Percentiles rank a stretch among this genome's conserved stretches.
Evolutionary conservation across 2,113 vertebrate genomes (phyloP).

Genomic region (Psophia crepitans): DNA sequence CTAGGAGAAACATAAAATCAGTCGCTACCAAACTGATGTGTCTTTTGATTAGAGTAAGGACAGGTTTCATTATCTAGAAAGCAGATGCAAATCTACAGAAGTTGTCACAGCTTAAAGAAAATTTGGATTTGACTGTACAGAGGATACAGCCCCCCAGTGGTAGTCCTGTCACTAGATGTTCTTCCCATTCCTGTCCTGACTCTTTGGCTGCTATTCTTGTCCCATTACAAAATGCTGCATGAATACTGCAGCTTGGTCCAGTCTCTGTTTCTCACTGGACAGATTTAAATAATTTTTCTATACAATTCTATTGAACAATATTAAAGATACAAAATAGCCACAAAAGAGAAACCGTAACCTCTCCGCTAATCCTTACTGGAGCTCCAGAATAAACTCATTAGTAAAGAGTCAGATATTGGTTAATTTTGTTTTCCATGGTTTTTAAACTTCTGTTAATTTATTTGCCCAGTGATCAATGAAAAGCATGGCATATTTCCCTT

Average conservation of each 20-base stretch:
- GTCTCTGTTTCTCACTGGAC: not conserved
- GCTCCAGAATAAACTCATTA: not conserved
- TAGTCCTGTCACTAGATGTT: not conserved
- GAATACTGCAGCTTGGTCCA: not conserved
- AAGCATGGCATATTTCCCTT: not conserved
- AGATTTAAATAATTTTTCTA: not conserved
- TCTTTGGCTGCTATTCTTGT: not conserved
- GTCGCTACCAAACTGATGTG: not conserved
- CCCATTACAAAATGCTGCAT: not conserved
- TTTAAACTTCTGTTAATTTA: not conserved
- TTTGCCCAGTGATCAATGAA: not conserved
- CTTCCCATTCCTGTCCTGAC: not conserved
- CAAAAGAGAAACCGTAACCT: not conserved
- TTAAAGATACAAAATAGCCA: not conserved
- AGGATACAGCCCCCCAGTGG: not conserved
- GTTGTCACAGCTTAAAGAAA: not conserved
- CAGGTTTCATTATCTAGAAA: not conserved
- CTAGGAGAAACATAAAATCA: not conserved
- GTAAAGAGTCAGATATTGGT: not conserved
- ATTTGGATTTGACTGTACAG: not conserved
- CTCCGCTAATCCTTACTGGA: not conserved
- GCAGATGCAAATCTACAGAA: not conserved
- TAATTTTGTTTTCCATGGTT: not conserved
- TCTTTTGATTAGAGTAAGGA: not conserved
- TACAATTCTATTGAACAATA: not conserved